phyloP scores from a whole-genome alignment of 2,888 invertebrate genomes.

The Drosophila nr. medialis region DNA sequence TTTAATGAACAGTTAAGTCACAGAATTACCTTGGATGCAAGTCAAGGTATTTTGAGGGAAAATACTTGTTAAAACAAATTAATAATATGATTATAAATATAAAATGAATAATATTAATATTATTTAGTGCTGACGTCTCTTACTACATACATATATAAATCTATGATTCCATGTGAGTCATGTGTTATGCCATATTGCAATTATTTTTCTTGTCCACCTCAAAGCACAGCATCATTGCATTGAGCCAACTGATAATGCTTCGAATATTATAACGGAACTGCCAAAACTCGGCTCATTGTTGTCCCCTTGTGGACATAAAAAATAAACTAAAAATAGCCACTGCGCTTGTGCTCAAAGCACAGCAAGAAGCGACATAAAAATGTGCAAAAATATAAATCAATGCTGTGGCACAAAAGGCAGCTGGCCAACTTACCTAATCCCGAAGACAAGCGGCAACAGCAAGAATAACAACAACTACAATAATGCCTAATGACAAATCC shows the following conservation, averaged over 20 bases:
- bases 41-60: background rate
- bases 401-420: slow-evolving; percentile 39
- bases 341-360: slow-evolving; percentile 16
- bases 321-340: slow-evolving; percentile 51
- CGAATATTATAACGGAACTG: slow-evolving; percentile 24
- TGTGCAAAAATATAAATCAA: slow-evolving; percentile 60
- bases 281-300: slow-evolving; percentile 15
- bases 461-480: slow-evolving; percentile 37
- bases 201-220: background rate
- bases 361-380: slow-evolving; percentile 42
- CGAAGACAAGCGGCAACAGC: slow-evolving; percentile 15
- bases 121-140: background rate
- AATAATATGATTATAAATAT: background rate
- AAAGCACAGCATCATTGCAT: background rate
- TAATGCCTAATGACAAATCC: slow-evolving; percentile 69
- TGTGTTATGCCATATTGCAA: background rate
- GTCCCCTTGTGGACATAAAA: slow-evolving; percentile 30
- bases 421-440: slow-evolving; percentile 42
- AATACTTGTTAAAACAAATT: background rate
- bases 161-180: background rate
- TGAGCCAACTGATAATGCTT: background rate
- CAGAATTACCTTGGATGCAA: background rate
- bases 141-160: background rate
- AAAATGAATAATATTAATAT: too few relatives aligned
- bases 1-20: background rate